Percentiles rank a stretch among this genome's conserved stretches.
Evolutionary conservation across 2,797 vertebrate genomes (phyloP).

Genomic region (Macrochelys suwanniensis): DNA sequence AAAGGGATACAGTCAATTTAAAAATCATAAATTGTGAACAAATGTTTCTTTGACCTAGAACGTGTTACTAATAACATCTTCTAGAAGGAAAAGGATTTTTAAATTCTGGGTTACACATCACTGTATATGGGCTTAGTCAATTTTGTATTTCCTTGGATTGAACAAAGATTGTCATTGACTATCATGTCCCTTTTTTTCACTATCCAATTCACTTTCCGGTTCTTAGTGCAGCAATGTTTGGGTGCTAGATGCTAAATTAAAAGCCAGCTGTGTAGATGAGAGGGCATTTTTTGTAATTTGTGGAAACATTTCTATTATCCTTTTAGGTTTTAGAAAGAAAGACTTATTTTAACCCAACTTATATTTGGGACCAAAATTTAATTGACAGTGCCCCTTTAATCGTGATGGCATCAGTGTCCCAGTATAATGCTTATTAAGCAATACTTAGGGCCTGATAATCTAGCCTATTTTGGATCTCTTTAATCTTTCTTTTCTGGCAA

Average conservation of each 20-base stretch:
- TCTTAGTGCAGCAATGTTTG: neutral
- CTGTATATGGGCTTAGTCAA: neutral
- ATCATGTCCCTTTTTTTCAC: neutral
- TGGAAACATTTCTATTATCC: neutral
- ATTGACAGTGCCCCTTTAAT: constrained; percentile 64
- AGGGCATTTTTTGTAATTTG: neutral
- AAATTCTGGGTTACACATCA: neutral
- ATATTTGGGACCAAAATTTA: neutral
- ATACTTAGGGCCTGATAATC: constrained; percentile 71
- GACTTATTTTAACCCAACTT: neutral
- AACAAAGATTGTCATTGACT: neutral
- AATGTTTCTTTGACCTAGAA: neutral
- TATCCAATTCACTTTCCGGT: neutral
- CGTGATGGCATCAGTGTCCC: constrained; percentile 46
- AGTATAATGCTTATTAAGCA: constrained; percentile 68
- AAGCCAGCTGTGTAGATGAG: neutral
- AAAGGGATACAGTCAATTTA: neutral
- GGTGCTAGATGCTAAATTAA: neutral
- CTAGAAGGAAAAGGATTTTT: neutral
- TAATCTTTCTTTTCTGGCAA: constrained; percentile 74
- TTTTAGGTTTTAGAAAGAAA: neutral
- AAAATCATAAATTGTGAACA: neutral
- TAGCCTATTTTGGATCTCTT: constrained; percentile 75
- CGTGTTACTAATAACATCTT: neutral
- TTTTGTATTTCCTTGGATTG: neutral